Conservation (phyloP, 2,888 invertebrate species). For the Dryobota labecula region DNA sequence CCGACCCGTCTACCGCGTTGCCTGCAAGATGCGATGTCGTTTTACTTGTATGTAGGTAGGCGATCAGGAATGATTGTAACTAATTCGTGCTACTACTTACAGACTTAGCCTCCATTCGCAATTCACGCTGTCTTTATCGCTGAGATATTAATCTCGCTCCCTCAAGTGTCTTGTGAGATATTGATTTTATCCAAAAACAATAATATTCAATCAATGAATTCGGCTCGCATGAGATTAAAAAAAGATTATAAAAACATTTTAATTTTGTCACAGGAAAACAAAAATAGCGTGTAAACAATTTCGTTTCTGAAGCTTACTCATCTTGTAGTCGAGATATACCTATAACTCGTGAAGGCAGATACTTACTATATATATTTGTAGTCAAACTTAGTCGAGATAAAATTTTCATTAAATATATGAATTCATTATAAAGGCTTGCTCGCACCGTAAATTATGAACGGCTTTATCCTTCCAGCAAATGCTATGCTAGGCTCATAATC, state of each 20-base stretch:
- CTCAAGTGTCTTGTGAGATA: constrained; percentile 1
- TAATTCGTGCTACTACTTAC: background rate
- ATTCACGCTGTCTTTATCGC: background rate
- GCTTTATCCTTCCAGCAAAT: no score
- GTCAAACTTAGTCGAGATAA: no score
- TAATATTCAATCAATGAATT: constrained; percentile 1
- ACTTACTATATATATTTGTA: no score
- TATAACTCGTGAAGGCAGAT: no score
- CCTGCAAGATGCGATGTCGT: background rate
- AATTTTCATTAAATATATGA: no score
- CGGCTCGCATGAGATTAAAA: background rate
- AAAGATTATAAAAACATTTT: background rate
- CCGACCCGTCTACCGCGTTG: constrained; percentile 1
- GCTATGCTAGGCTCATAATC: background rate
- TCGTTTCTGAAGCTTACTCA: background rate
- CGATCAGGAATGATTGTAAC: background rate
- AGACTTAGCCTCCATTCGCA: background rate
- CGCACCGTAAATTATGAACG: no score
- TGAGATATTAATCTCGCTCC: background rate
- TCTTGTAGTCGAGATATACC: no score
- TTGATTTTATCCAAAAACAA: constrained; percentile 1
- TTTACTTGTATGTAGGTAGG: no score
- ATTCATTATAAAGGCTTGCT: no score
- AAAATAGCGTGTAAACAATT: no score
- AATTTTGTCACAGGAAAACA: background rate